Evolutionary conservation across 2,113 vertebrate species (phyloP), one percentile per base, ranked within the genome.

Genomic region (Bathybates hornii): DNA sequence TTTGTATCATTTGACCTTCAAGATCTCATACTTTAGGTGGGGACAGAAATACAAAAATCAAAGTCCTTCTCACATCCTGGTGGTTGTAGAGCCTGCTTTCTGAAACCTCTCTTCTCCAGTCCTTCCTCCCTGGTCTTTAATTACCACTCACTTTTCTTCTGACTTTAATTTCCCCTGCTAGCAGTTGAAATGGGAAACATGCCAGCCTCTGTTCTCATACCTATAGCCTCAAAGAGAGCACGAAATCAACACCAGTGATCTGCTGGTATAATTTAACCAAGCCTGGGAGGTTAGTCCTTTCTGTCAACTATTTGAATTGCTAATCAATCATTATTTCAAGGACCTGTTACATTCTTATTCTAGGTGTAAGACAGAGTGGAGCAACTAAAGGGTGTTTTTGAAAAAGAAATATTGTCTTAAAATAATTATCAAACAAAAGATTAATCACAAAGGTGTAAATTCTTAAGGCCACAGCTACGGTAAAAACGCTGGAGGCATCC

Each of bases 1-100:
- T 96, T 96, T 97, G 95, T 96, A 96, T 95, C 93, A 97, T 95
- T 96, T 95, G 94, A 95, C 94, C 92, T 94, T 94, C 45, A 36
- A 89, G 88, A 95, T 92, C 88, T 95, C 90, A 90, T 94, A 93
- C 92, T 87, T 84, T 56, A 88, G 92, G 38, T 82, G 91, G 86
- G 90, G 80, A 91, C 83, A 89, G 86, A 95, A 86, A 90, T 91
- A 61, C 85, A 84, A 88, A 91, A 81, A 85, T 87, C 5, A n/a
- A 88, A 59, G 57, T 91, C 94, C 85, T 91, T 87, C 89, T 95
- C 83, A 21, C 88, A 52, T 84, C 68, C 86, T 81, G 78, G 24
- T 91, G 80, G 93, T 91, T 91, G 91, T 92, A 81, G 89, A 92
- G 86, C 85, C 91, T 93, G 85, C 90, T 94, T 93, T 94, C 89